These are phyloP conservation scores for Aphodius sticticus DNA, from an alignment of 2,888 invertebrate species.

Conservation along the genomic window DNA sequence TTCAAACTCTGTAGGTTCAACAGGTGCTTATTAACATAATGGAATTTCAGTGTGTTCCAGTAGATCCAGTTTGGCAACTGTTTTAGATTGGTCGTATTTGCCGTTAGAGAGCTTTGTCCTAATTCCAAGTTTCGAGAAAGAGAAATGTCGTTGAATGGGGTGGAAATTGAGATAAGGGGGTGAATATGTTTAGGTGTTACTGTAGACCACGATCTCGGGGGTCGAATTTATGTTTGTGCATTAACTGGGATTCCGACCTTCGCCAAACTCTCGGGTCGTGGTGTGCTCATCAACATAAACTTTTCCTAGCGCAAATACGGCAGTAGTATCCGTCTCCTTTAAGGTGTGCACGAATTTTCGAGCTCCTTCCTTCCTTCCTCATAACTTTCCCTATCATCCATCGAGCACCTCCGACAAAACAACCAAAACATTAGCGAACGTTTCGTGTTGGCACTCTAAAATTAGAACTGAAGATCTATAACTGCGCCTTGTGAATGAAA, in stretches of 20 bases:
- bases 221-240: neutral
- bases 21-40: no score
- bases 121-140: neutral
- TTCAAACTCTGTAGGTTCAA: no score
- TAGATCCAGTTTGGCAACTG: no score
- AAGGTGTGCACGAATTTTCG: neutral
- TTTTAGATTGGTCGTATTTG: no score
- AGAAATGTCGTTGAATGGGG: neutral
- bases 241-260: neutral
- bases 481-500: neutral
- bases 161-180: neutral
- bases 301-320: neutral
- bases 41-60: no score
- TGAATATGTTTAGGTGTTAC: slow-evolving; percentile 4
- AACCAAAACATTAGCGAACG: neutral
- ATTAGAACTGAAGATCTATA: neutral
- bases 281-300: neutral
- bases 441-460: neutral
- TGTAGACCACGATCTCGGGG: neutral
- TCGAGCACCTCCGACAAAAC: neutral
- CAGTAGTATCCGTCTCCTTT: neutral
- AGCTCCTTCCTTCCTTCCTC: neutral
- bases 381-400: neutral
- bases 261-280: neutral
- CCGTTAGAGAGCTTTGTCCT: neutral